These are phyloP conservation scores for Sphenodon punctatus DNA, from an alignment of 2,797 vertebrate genomes.

Conservation along the genomic window DNA sequence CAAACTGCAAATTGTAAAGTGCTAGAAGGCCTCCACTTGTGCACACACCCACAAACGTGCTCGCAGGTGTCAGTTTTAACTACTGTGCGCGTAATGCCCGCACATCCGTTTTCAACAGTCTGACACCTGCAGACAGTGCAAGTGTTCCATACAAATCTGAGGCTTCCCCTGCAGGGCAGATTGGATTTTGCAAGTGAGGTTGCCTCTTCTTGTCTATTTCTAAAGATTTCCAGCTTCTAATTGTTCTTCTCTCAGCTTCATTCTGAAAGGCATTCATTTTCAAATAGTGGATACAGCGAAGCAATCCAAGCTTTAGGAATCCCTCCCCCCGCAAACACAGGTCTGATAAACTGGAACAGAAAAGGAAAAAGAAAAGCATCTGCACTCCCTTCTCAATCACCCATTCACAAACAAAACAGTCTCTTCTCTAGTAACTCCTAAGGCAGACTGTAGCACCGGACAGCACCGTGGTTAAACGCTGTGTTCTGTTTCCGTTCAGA, in stretches of 20 bases:
- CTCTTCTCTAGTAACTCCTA: neutral
- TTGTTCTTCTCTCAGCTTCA: neutral
- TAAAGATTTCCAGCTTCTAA: conserved; percentile 20
- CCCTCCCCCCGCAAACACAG: neutral
- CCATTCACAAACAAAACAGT: neutral
- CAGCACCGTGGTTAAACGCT: neutral
- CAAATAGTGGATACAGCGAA: neutral
- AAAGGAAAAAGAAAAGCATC: neutral
- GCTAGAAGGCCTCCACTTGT: conserved; percentile 63
- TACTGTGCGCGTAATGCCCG: conserved; percentile 65
- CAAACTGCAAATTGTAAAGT: conserved; percentile 50
- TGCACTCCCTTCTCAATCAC: neutral
- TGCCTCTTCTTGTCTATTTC: conserved; percentile 34
- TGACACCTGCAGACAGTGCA: conserved; percentile 26
- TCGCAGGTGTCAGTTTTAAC: conserved; percentile 61
- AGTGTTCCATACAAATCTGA: conserved; percentile 43
- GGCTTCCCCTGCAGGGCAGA: conserved; percentile 33
- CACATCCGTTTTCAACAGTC: conserved; percentile 49
- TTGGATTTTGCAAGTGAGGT: conserved; percentile 29
- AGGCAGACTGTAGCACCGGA: conserved; percentile 3
- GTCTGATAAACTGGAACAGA: neutral
- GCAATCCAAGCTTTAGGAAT: neutral
- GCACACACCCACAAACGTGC: conserved; percentile 48
- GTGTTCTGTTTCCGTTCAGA: neutral
- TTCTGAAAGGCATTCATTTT: neutral